Evolutionary conservation across 2,797 vertebrate genomes (phyloP).

Genomic region (Propithecus perrieri): DNA sequence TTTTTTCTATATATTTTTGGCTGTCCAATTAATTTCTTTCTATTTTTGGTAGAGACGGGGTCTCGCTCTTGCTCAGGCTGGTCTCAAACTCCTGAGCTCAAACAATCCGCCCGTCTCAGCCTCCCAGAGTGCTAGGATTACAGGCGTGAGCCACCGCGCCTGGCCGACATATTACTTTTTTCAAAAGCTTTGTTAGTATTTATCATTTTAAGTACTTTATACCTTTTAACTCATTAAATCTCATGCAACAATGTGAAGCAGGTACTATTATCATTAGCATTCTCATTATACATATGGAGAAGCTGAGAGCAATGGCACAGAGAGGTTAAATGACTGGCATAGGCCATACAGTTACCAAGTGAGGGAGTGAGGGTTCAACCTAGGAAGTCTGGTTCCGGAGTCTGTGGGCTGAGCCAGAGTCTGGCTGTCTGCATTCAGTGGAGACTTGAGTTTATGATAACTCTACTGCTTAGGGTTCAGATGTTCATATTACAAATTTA

Average conservation of each 20-base stretch:
- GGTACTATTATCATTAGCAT: background rate
- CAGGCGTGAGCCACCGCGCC: no score
- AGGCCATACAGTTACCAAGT: background rate
- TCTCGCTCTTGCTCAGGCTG: no score
- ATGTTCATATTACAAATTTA: background rate
- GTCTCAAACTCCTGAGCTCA: no score
- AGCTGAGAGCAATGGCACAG: background rate
- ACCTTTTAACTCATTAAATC: slow-evolving; percentile 5
- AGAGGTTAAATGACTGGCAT: background rate
- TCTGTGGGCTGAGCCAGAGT: background rate
- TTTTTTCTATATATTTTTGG: no score
- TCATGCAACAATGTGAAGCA: background rate
- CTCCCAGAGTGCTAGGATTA: no score
- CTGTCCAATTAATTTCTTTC: no score
- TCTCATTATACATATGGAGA: background rate
- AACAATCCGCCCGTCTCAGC: no score
- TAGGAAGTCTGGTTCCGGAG: background rate
- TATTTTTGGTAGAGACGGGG: no score
- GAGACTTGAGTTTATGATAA: background rate
- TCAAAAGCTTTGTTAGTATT: background rate
- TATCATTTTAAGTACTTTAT: background rate
- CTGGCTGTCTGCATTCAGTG: background rate
- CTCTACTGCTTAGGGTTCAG: background rate
- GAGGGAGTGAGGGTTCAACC: background rate
- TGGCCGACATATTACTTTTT: background rate